These are phyloP conservation scores for Orbicella faveolata DNA, from an alignment of 64 coral and sea anemone genomes.

Conservation along the genomic window DNA sequence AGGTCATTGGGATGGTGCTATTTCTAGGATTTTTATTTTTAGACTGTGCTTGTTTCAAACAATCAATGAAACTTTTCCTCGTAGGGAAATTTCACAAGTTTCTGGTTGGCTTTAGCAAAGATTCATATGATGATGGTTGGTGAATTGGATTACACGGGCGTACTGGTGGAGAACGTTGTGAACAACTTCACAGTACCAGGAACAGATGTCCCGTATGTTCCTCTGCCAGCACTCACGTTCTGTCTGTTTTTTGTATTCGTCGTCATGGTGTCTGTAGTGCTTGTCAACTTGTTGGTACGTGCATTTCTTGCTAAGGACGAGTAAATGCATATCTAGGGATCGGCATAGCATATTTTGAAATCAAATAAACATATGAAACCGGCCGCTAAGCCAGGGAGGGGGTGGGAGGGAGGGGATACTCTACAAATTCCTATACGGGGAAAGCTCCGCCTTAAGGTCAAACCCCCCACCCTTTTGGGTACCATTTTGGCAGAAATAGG, in stretches of 20 bases:
- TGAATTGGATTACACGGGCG: conserved; percentile 68
- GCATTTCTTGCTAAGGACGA: too few relatives aligned
- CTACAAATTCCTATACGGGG: too few relatives aligned
- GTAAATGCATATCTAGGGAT: too few relatives aligned
- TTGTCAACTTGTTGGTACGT: conserved; percentile 88
- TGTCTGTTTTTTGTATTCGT: conserved; percentile 58
- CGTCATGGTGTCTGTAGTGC: conserved; percentile 67
- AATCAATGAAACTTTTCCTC: too few relatives aligned
- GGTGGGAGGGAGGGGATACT: too few relatives aligned
- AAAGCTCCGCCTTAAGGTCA: background rate
- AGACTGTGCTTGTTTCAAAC: too few relatives aligned
- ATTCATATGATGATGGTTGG: conserved; percentile 81
- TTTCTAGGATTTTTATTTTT: too few relatives aligned
- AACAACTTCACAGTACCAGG: conserved; percentile 45
- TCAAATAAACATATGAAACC: too few relatives aligned
- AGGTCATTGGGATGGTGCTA: too few relatives aligned
- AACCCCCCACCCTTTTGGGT: background rate
- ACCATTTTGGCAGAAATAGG: too few relatives aligned
- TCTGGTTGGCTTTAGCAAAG: conserved; percentile 65
- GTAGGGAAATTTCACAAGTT: conserved; percentile 50
- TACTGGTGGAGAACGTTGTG: conserved; percentile 50
- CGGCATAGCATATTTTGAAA: too few relatives aligned
- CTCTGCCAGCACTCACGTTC: conserved; percentile 54
- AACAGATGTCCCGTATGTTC: conserved; percentile 60
- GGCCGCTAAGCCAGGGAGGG: too few relatives aligned